A percentile compares a stretch with the other conserved stretches of the same genome.
Conservation (phyloP, 2,888 invertebrate genomes). For the Troglohyphantes excavatus region DNA sequence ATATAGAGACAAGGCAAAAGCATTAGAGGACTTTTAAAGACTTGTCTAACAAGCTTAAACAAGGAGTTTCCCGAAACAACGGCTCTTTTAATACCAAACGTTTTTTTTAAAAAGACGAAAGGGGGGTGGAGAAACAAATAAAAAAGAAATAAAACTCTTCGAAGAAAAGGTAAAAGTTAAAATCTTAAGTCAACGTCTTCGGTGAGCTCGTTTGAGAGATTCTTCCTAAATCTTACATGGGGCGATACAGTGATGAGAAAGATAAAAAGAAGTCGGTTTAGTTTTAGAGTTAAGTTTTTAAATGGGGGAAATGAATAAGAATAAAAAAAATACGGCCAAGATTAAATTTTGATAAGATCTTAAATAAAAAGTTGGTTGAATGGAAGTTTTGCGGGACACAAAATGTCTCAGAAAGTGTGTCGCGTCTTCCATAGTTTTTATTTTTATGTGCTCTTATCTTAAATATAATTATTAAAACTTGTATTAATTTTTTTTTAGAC, state of each 20-base stretch:
- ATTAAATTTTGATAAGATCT: no score
- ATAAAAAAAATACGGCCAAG: neutral
- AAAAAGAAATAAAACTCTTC: neutral
- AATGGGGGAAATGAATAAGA: neutral
- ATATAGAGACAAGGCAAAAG: slow-evolving; percentile 42
- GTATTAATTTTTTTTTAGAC: no score
- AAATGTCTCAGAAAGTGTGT: no score
- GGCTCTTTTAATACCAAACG: slow-evolving; percentile 63
- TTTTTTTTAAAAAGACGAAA: slow-evolving; percentile 18
- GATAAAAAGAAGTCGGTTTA: slow-evolving; percentile 25
- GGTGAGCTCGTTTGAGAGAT: neutral
- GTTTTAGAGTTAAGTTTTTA: slow-evolving; percentile 52
- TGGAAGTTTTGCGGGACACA: no score
- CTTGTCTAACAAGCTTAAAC: slow-evolving; percentile 73
- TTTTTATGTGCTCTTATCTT: no score
- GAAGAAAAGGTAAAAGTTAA: slow-evolving; percentile 44
- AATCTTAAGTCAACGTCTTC: slow-evolving; percentile 62
- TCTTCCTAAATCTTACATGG: slow-evolving; percentile 51
- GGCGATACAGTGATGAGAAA: slow-evolving; percentile 17
- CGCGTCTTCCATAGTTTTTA: no score
- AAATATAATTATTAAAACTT: no score
- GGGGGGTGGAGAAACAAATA: neutral
- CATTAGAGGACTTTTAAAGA: slow-evolving; percentile 67
- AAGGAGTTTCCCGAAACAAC: slow-evolving; percentile 51
- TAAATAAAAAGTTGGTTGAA: no score